Evolutionary conservation across 2,888 invertebrate species (phyloP), one percentile per base, ranked within the genome.

Genomic region (Lycaena phlaeas): DNA sequence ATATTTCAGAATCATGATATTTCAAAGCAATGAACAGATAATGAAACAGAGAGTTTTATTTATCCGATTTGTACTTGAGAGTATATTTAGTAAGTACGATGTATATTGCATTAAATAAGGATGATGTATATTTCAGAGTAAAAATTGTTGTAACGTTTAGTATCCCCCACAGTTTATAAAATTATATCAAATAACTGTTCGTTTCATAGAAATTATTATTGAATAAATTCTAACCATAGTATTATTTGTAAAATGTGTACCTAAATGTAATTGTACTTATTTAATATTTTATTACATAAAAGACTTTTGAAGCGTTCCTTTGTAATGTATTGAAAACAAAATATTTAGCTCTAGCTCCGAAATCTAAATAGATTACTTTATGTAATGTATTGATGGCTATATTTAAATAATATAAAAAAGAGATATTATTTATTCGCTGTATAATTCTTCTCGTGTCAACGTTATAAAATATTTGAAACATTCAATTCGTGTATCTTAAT

Each of bases 401-500:
- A 31, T 17, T 31, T 17, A 17, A 5, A 31, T 6, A 34, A 22
- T 11, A 11, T 34, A 25, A 14, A 14, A 30, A 31, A 26, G 18
- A 17, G n/a, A 14, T 27, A 14, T 39, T 26, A 26, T 31, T 39
- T 30, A 31, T 39, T 43, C 38, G 42, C 36, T 44, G 46, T 44
- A 40, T 46, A 44, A 36, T n/a, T 43, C 36, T 51, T 47, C 38
- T 48, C 46, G 46, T 50, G 46, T 50, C 47, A 41, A 48, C 49
- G 50, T 49, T 46, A 47, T 45, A 45, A 45, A 42, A 50, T 46
- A 48, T 53, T 52, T 54, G 42, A 49, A 52, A 42, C 50, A 53
- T 53, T 52, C 52, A 46, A 53, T 52, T 52, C 52, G 44, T 55
- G 53, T 59, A 52, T 46, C 50, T 55, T 58, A 55, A 52, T 48